Conservation (phyloP, 2,888 invertebrate species). For the Drosophila rellima region DNA sequence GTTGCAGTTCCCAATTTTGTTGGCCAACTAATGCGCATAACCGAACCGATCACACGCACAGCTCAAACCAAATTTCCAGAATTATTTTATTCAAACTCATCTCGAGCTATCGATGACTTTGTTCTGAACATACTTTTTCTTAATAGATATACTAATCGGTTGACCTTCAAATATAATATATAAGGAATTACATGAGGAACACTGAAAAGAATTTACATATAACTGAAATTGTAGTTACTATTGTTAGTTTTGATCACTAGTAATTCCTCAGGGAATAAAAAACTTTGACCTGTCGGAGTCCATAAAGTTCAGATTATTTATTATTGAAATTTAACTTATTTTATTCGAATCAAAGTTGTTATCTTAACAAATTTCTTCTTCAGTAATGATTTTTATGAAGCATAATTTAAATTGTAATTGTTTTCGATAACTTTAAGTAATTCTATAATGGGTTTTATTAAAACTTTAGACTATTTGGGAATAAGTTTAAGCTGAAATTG, state of each 20-base stretch:
- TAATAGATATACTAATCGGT: not conserved
- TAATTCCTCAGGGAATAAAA: too few relatives aligned
- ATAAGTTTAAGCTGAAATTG: not conserved
- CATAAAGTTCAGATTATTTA: not conserved
- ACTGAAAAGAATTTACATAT: too few relatives aligned
- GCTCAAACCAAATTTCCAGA: not conserved
- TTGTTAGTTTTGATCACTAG: not conserved
- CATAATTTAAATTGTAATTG: not conserved
- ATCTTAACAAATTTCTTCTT: too few relatives aligned
- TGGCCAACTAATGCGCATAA: conserved; percentile 40
- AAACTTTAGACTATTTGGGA: not conserved
- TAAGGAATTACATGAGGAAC: too few relatives aligned
- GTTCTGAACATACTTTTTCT: not conserved
- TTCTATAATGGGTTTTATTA: too few relatives aligned
- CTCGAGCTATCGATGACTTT: conserved; percentile 20
- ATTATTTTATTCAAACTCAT: not conserved
- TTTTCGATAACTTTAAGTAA: not conserved
- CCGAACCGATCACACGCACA: conserved; percentile 34
- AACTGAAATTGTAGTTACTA: too few relatives aligned
- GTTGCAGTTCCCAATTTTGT: conserved; percentile 21
- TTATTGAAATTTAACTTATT: not conserved
- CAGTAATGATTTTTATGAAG: too few relatives aligned
- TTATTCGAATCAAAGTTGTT: too few relatives aligned
- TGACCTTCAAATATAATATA: too few relatives aligned
- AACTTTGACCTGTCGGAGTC: too few relatives aligned